phyloP scores from a whole-genome alignment of 1,140 invertebrate genomes.

The Diplogasteroides magnus region DNA sequence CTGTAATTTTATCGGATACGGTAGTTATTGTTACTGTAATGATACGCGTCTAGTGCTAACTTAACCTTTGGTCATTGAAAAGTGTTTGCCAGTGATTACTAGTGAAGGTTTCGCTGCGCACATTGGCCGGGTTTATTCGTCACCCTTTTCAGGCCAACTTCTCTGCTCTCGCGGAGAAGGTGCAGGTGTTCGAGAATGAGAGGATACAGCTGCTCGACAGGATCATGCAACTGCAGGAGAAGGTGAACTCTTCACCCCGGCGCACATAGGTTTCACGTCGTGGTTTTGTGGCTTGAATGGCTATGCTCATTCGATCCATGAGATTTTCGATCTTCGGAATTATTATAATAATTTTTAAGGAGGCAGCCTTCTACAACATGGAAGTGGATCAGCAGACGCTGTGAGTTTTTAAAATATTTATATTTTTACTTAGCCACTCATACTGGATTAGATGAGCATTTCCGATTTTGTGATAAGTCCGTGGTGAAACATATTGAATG shows the following conservation, averaged over 20 bases:
- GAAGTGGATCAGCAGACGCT: background rate
- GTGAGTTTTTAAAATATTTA: background rate
- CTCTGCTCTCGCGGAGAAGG: background rate
- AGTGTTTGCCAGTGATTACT: background rate
- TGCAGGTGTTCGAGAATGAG: background rate
- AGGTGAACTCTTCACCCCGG: background rate
- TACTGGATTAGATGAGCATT: too few species aligned
- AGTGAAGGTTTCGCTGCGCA: background rate
- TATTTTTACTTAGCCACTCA: background rate
- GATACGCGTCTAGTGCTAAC: too few species aligned
- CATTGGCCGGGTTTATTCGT: background rate
- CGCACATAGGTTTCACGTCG: too few species aligned
- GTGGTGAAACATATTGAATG: background rate
- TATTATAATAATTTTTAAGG: background rate
- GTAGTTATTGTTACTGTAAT: too few species aligned
- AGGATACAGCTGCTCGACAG: background rate
- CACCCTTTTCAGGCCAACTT: background rate
- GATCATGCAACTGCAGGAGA: background rate
- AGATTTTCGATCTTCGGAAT: too few species aligned
- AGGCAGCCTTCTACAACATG: background rate
- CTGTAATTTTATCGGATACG: too few species aligned
- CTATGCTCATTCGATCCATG: too few species aligned
- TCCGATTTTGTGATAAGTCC: background rate
- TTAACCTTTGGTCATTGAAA: too few species aligned
- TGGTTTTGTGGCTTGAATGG: too few species aligned